Evolutionary conservation across 2,113 vertebrate genomes (phyloP).

Genomic region (Acanthochromis polyacanthus): DNA sequence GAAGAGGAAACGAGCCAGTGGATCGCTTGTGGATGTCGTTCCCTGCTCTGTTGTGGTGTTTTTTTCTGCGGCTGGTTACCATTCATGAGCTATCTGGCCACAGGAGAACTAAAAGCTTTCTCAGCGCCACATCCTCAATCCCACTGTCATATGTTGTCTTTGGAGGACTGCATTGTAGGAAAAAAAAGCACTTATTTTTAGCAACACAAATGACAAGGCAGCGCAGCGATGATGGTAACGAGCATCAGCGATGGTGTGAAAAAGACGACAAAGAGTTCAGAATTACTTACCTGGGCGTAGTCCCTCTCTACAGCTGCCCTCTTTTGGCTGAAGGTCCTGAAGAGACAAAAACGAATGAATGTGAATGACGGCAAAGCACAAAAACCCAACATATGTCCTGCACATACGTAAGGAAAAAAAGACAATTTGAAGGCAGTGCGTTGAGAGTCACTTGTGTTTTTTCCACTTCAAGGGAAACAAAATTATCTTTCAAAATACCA

Average conservation of each 20-base stretch:
- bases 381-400: too few species aligned
- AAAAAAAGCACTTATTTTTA: slow-evolving; percentile 23
- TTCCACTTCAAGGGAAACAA: too few species aligned
- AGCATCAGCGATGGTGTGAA: slow-evolving; percentile 12
- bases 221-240: background rate
- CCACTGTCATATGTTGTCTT: slow-evolving; percentile 34
- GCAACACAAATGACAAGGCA: slow-evolving; percentile 61
- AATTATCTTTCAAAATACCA: too few species aligned
- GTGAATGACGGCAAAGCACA: too few species aligned
- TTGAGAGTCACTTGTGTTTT: too few species aligned
- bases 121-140: slow-evolving; percentile 47
- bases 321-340: slow-evolving; percentile 84
- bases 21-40: slow-evolving; percentile 15
- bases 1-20: slow-evolving; percentile 47
- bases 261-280: background rate
- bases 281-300: slow-evolving; percentile 82
- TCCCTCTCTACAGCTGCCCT: slow-evolving; percentile 82
- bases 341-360: slow-evolving; percentile 1
- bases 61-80: slow-evolving; percentile 37
- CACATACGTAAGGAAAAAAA: too few species aligned
- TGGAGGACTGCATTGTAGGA: slow-evolving; percentile 4
- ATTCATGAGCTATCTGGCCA: slow-evolving; percentile 50
- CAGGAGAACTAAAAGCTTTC: slow-evolving; percentile 39
- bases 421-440: too few species aligned
- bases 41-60: slow-evolving; percentile 57